These are phyloP conservation scores for Gephyroberyx darwinii DNA, from an alignment of 2,797 vertebrate genomes.

Conservation along the genomic window DNA sequence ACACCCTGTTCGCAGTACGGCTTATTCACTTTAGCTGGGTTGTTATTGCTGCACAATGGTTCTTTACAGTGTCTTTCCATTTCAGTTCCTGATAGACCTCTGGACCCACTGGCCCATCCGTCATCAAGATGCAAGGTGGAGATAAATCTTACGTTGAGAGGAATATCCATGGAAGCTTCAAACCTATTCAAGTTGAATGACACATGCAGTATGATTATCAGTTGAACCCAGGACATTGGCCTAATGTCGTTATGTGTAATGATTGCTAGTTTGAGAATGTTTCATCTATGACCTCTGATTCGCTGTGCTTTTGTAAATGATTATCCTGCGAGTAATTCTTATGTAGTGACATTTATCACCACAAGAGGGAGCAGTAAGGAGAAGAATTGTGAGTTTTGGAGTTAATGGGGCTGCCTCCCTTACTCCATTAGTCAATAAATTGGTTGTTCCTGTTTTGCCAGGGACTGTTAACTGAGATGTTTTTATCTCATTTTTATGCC, in stretches of 20 bases:
- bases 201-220: background rate
- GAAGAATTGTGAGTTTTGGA: background rate
- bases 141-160: background rate
- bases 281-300: constrained; percentile 8
- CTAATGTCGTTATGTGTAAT: background rate
- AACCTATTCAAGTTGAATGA: too few relatives aligned
- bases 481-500: constrained; percentile 2
- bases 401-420: background rate
- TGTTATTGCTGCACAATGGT: background rate
- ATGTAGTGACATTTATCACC: constrained; percentile 54
- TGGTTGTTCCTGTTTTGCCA: background rate
- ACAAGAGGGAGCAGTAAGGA: constrained; percentile 66
- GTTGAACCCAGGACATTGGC: background rate
- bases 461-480: constrained; percentile 2
- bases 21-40: background rate
- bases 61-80: constrained; percentile 3
- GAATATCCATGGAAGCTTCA: too few relatives aligned
- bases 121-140: background rate
- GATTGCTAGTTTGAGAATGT: background rate
- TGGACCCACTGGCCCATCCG: background rate
- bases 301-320: constrained; percentile 13
- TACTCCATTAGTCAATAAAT: background rate
- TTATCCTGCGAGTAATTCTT: background rate
- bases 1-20: background rate
- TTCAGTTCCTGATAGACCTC: background rate